phyloP scores from a whole-genome alignment of 2,888 invertebrate species.

The Caenorhabditis imperialis region DNA sequence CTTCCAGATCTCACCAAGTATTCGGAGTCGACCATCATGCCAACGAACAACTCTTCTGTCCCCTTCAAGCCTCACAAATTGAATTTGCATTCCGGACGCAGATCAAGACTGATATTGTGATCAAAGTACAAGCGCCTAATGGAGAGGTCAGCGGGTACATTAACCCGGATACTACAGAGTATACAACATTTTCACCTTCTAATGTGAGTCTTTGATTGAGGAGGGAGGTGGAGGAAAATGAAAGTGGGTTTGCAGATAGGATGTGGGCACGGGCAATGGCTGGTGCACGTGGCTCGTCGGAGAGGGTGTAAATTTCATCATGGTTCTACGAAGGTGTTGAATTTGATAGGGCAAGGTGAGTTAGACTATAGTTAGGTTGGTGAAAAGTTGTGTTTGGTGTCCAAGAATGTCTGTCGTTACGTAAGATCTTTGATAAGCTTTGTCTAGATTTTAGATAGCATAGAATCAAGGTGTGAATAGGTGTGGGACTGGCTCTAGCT shows the following conservation, averaged over 20 bases:
- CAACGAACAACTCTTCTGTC: constrained; percentile 60
- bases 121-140: constrained; percentile 60
- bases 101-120: constrained; percentile 48
- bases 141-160: constrained; percentile 58
- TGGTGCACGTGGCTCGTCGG: constrained; percentile 52
- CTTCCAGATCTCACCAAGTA: constrained; percentile 47
- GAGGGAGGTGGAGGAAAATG: not conserved
- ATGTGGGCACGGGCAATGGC: constrained; percentile 62
- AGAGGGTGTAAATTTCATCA: constrained; percentile 56
- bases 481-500: no score
- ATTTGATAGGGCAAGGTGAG: constrained; percentile 58
- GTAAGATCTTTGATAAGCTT: no score
- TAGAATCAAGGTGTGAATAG: no score
- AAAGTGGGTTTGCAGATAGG: constrained; percentile 48
- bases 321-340: constrained; percentile 19
- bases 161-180: constrained; percentile 41
- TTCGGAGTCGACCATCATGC: constrained; percentile 58
- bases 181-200: constrained; percentile 47
- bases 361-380: not conserved
- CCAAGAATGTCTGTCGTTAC: no score
- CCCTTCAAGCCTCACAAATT: constrained; percentile 61
- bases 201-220: constrained; percentile 33
- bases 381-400: not conserved
- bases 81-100: constrained; percentile 50
- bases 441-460: no score